Percentiles rank a stretch among this genome's conserved stretches.
Evolutionary conservation across 2,113 vertebrate species (phyloP).

Genomic region (Lycaon pictus): DNA sequence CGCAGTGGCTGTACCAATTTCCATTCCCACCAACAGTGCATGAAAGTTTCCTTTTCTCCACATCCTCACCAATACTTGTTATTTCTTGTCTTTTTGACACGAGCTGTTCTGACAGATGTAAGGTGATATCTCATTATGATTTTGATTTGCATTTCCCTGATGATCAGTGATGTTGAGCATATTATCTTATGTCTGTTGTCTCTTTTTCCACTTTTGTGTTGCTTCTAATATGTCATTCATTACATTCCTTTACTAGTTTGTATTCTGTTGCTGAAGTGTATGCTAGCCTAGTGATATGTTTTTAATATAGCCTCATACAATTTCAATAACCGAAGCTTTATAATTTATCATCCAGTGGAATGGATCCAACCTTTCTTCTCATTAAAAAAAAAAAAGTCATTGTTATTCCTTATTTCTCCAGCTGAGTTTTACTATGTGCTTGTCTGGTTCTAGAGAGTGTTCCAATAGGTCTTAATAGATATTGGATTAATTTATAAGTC

Average conservation of each 20-base stretch:
- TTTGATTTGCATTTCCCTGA: not conserved
- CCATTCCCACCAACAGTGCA: not conserved
- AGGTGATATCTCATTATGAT: not conserved
- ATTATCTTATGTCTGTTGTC: not conserved
- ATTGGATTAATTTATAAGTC: not conserved
- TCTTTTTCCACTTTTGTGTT: not conserved
- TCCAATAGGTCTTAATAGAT: not conserved
- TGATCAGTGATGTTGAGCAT: not conserved
- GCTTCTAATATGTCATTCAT: not conserved
- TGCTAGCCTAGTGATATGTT: not conserved
- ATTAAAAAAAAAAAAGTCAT: no score
- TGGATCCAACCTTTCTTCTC: not conserved
- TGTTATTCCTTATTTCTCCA: not conserved
- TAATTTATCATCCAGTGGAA: not conserved
- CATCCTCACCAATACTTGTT: not conserved
- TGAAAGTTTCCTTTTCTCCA: not conserved
- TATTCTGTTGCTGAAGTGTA: conserved; percentile 1
- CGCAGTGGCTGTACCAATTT: not conserved
- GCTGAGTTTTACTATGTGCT: not conserved
- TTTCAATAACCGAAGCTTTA: not conserved
- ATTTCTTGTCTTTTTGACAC: not conserved
- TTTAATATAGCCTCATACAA: not conserved
- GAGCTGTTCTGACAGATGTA: not conserved
- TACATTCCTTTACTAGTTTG: not conserved
- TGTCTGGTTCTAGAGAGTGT: not conserved